Base-by-base conservation (phyloP, 2,888 invertebrate genomes). In the Limulus polyphemus region DNA sequence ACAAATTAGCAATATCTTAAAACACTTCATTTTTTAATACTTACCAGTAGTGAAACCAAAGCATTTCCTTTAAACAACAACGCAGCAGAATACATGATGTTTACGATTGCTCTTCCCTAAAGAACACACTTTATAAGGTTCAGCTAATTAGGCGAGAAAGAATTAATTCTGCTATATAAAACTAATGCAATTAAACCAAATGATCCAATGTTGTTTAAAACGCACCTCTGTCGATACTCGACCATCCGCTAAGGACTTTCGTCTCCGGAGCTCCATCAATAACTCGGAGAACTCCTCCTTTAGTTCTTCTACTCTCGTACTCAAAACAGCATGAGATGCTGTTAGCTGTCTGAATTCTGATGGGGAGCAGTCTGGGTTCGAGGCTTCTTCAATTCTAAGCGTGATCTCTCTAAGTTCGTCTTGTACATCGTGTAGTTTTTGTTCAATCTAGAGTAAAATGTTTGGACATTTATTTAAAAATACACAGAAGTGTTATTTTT, bases 241-340 rank as follows among this genome's bases (percentile, higher is more conserved):
- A 46, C 70, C 70, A 48, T 71, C 74, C 0, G 72, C 73, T 55
- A 74, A 69, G 9, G 75, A 74, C 60, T 75, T 75, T 48, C 77
- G 69, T 59, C 77, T 69, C 54, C 77, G 67, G 55, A 78, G 69
- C 68, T 78, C 77, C 14, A 75, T 72, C 64, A 78, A 71, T 49
- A 78, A 69, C 62, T 76, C 74, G 0, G 75, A 74, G 65, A 77
- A 78, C 70, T 78, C 77, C 49, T 74, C 74, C 68, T 77, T 77
- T 10, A 77, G 72, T 58, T 73, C 71, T 58, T 72, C 72, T n/a
- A 74, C 68, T 50, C 71, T 61, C 14, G 70, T 67, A 16, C 66
- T 58, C 11, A 73, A 65, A 47, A 68, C 69, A 4, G 68, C 63
- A 13, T 73, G 69, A 47, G 69, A 59, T 10, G 59, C 11, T 32